Percentiles rank a stretch among this genome's conserved stretches.
Evolutionary conservation across 2,797 vertebrate genomes (phyloP).

Genomic region (Danio jaintianensis): DNA sequence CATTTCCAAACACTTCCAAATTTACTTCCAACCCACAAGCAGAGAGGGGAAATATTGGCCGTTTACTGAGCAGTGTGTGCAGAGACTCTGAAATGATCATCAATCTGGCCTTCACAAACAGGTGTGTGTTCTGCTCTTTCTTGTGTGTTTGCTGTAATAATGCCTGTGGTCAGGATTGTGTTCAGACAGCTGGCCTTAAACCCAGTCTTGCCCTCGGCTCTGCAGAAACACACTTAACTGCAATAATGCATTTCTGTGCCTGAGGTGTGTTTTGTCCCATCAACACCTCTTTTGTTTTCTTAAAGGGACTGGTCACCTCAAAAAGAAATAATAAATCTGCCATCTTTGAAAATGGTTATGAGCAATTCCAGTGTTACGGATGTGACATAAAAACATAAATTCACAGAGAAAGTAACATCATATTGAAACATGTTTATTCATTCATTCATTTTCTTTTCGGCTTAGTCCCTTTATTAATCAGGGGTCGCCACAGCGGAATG

Average conservation of each 20-base stretch:
- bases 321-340: background rate
- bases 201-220: background rate
- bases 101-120: slow-evolving; percentile 40
- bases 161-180: slow-evolving; percentile 31
- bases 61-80: slow-evolving; percentile 67
- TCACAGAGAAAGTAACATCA: no score
- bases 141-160: slow-evolving; percentile 27
- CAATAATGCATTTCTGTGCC: slow-evolving; percentile 31
- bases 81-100: slow-evolving; percentile 54
- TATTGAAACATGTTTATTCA: no score
- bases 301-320: slow-evolving; percentile 9
- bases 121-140: slow-evolving; percentile 21
- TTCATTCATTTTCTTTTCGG: no score
- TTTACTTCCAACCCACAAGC: slow-evolving; percentile 38
- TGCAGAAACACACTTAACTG: background rate
- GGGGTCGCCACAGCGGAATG: no score
- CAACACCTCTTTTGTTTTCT: slow-evolving; percentile 15
- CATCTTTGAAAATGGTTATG: no score
- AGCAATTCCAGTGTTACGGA: no score
- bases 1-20: slow-evolving; percentile 56
- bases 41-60: slow-evolving; percentile 60
- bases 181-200: slow-evolving; percentile 20
- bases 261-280: slow-evolving; percentile 10
- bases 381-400: no score
- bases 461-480: no score